A percentile compares a stretch with the other conserved stretches of the same genome.
phyloP scores from a whole-genome alignment of 64 coral and sea anemone genomes.

The Anthopleura sola region DNA sequence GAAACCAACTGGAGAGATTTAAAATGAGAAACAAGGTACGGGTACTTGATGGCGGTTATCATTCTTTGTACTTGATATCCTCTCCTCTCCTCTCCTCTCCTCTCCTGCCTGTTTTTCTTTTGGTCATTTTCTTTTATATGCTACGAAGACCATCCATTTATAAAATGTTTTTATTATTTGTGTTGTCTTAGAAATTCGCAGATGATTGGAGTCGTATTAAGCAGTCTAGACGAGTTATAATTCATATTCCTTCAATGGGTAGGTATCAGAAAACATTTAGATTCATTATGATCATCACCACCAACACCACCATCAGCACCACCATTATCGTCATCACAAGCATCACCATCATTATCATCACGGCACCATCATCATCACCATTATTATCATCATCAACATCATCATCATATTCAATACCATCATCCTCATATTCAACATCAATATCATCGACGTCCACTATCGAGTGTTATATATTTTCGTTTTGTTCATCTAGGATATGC shows the following conservation, averaged over 20 bases:
- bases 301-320: too few relatives aligned
- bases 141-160: neutral
- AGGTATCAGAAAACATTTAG: neutral
- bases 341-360: too few relatives aligned
- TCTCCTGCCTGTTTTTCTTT: neutral
- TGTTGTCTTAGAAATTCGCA: constrained; percentile 41
- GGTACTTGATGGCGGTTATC: neutral
- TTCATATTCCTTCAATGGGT: constrained; percentile 81
- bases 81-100: neutral
- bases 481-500: constrained; percentile 64
- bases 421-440: too few relatives aligned
- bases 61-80: neutral
- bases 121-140: neutral
- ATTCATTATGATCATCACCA: too few relatives aligned
- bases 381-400: too few relatives aligned
- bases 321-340: too few relatives aligned
- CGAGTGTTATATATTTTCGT: neutral
- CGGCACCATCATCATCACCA: too few relatives aligned
- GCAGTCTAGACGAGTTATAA: constrained; percentile 59
- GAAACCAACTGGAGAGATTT: constrained; percentile 77
- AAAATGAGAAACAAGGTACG: constrained; percentile 73
- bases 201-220: constrained; percentile 61
- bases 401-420: too few relatives aligned
- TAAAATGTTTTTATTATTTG: neutral
- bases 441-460: too few relatives aligned